Conservation (phyloP, 2,888 invertebrate species). For the Petrolisthes cinctipes region DNA sequence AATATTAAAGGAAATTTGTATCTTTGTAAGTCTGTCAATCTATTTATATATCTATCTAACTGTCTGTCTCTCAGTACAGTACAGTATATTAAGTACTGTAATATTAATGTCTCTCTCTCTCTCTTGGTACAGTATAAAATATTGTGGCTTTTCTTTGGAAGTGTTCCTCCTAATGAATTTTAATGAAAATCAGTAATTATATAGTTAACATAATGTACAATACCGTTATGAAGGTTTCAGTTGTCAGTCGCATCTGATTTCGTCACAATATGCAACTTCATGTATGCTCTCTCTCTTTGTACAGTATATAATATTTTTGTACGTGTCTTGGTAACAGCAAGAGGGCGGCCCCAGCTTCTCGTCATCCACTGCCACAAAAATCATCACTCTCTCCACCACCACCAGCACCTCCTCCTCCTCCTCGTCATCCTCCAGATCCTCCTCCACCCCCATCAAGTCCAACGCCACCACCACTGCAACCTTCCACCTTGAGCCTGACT, state of each 20-base stretch:
- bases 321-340: not conserved
- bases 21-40: no score
- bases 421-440: not conserved
- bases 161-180: not conserved
- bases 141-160: no score
- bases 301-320: not conserved
- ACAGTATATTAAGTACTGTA: no score
- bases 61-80: no score
- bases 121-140: no score
- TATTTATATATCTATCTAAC: no score
- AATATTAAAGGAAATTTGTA: no score
- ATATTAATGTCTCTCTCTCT: no score
- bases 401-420: not conserved
- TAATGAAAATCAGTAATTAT: not conserved
- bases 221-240: not conserved
- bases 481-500: conserved; percentile 50
- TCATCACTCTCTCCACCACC: conserved; percentile 8
- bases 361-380: not conserved
- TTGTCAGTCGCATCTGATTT: not conserved
- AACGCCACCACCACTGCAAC: conserved; percentile 16
- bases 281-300: not conserved
- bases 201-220: not conserved
- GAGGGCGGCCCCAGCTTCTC: not conserved
- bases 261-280: not conserved
- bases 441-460: not conserved